These are phyloP conservation scores for Pantherophis vulpinus DNA, from an alignment of 2,797 vertebrate genomes.

Conservation along the genomic window DNA sequence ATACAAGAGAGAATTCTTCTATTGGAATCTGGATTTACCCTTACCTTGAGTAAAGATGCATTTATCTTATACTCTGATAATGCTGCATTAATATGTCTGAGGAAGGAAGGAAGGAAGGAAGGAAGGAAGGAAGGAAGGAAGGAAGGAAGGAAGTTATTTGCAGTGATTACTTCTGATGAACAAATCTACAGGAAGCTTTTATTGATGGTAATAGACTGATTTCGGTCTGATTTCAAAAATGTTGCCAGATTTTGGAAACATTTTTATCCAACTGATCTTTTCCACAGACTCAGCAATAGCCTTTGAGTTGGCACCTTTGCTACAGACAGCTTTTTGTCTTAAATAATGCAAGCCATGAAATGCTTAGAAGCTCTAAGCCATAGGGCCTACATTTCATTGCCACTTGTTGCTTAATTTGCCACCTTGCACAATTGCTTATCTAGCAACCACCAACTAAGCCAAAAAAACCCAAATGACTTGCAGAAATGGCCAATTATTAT, in stretches of 20 bases:
- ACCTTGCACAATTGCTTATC: background rate
- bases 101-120: background rate
- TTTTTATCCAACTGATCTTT: constrained; percentile 8
- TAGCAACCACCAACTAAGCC: background rate
- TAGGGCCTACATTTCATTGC: background rate
- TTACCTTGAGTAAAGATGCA: background rate
- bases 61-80: background rate
- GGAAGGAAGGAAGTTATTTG: background rate
- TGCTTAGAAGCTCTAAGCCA: background rate
- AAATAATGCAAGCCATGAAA: background rate
- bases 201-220: background rate
- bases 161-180: background rate
- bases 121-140: background rate
- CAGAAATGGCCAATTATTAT: constrained; percentile 30
- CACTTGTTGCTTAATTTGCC: constrained; percentile 9
- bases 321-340: background rate
- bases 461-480: constrained; percentile 14
- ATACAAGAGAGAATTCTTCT: background rate
- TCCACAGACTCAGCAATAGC: background rate
- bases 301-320: background rate
- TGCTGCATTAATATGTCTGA: background rate
- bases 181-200: background rate
- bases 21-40: background rate
- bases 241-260: background rate
- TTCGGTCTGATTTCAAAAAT: background rate